phyloP scores from a whole-genome alignment of 2,113 vertebrate species.

The Gila orcuttii region DNA sequence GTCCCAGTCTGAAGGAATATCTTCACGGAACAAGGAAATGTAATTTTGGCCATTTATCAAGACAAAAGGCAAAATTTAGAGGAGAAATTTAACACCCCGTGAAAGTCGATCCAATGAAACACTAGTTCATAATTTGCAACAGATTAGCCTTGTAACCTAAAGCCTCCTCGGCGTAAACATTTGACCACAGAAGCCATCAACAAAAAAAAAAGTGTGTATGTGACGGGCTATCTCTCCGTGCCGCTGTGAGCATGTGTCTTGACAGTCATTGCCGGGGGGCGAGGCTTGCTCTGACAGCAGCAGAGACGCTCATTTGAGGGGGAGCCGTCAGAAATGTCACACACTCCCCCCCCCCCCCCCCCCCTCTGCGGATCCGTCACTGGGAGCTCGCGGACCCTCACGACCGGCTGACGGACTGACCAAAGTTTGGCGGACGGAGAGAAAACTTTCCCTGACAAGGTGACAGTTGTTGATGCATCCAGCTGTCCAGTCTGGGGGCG shows the following conservation, averaged over 20 bases:
- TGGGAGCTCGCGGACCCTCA: conserved; percentile 11
- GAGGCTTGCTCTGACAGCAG: conserved; percentile 88
- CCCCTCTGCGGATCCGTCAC: conserved; percentile 71
- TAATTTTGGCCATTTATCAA: not conserved
- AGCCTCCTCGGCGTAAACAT: not conserved
- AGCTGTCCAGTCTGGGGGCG: conserved; percentile 58
- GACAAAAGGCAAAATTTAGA: not conserved
- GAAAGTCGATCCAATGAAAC: not conserved
- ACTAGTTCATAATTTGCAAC: not conserved
- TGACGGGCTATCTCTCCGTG: conserved; percentile 75
- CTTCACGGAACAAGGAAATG: not conserved
- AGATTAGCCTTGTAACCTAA: conserved; percentile 2
- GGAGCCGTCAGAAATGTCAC: conserved; percentile 88
- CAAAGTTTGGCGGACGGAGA: conserved; percentile 85
- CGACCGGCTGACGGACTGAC: conserved; percentile 66
- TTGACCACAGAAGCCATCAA: conserved; percentile 3
- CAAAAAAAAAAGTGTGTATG: conserved; percentile 2
- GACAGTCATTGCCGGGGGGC: conserved; percentile 88
- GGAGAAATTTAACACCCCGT: not conserved
- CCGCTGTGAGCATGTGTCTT: conserved; percentile 76
- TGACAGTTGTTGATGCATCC: conserved; percentile 89
- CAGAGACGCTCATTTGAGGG: conserved; percentile 87
- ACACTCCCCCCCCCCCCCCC: conserved; percentile 83
- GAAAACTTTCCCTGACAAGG: conserved; percentile 89
- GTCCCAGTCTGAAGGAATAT: not conserved